Conservation (phyloP, 2,113 vertebrate species). For the Scopus umbretta region DNA sequence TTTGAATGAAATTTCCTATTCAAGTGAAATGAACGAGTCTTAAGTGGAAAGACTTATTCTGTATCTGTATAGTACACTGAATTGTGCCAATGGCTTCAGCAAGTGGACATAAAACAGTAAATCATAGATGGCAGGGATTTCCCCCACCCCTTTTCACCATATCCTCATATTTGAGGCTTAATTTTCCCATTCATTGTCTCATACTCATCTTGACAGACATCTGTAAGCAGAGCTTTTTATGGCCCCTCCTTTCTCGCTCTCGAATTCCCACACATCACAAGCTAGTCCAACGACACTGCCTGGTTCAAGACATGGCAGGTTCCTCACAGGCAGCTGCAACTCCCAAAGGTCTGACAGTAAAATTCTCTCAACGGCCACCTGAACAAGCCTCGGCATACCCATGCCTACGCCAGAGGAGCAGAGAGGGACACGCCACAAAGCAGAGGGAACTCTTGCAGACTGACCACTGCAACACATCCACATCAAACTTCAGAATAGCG, state of each 20-base stretch:
- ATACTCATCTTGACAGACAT: background rate
- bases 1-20: too few species aligned
- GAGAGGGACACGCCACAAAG: background rate
- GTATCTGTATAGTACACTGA: background rate
- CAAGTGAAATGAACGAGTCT: background rate
- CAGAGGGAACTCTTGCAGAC: background rate
- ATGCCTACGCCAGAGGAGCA: background rate
- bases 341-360: background rate
- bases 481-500: background rate
- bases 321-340: background rate
- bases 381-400: background rate
- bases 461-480: background rate
- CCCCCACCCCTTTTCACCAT: background rate
- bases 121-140: background rate
- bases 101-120: background rate
- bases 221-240: background rate
- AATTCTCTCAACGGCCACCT: too few species aligned
- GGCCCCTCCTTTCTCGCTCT: background rate
- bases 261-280: background rate
- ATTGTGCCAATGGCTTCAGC: background rate
- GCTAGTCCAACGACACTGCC: rapidly evolving
- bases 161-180: background rate
- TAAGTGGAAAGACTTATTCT: background rate
- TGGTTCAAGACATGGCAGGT: background rate
- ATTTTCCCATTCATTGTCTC: background rate